A percentile compares a stretch with the other conserved stretches of the same genome.
These are phyloP conservation scores for Ara ararauna DNA, from an alignment of 2,797 vertebrate genomes.

Conservation along the genomic window DNA sequence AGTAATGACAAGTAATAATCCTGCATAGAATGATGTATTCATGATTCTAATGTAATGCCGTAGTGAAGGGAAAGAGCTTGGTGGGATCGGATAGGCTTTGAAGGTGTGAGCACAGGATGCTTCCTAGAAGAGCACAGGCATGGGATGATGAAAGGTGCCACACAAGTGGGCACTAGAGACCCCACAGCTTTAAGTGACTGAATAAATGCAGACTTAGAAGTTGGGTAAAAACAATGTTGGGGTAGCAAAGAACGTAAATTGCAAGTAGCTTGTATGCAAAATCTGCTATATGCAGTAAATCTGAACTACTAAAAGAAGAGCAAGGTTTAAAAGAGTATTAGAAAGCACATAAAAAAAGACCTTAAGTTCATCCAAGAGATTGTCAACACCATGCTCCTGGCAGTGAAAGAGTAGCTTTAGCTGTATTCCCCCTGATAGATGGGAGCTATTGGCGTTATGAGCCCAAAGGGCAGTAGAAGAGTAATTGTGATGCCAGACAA, in stretches of 20 bases:
- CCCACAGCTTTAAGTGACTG: neutral
- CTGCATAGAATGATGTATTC: neutral
- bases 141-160: neutral
- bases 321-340: neutral
- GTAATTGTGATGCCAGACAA: neutral
- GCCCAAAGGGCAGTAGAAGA: neutral
- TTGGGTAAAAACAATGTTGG: neutral
- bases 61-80: neutral
- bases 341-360: neutral
- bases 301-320: neutral
- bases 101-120: neutral
- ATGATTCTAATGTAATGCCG: neutral
- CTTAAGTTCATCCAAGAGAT: neutral
- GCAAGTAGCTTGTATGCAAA: neutral
- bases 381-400: neutral
- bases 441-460: neutral
- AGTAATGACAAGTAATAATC: neutral
- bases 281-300: neutral
- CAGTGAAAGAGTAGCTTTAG: neutral
- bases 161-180: no score
- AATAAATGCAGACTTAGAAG: neutral
- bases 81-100: neutral
- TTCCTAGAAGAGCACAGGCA: neutral
- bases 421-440: rapidly evolving
- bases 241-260: neutral